Base-by-base conservation (phyloP, 2,113 vertebrate species). In the Mellivora capensis region DNA sequence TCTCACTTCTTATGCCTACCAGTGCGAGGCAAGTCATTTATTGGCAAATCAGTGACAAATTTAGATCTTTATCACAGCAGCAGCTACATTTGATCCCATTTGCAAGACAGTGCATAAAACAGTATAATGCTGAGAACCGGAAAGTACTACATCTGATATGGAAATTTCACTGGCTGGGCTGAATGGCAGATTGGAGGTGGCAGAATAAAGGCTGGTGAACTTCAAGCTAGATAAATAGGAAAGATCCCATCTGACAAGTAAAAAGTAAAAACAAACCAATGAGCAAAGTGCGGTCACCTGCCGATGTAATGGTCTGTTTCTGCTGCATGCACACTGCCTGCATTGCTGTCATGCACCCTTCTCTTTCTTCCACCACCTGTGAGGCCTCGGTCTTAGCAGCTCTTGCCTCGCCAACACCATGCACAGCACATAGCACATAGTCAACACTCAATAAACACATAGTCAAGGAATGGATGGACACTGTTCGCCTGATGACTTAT, bases 301-400 rank as follows among this genome's bases (percentile, higher is more conserved):
- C 8, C 1, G 49, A 8, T 6, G n/a, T 25, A 3, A 21, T 3
- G 0, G 3, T 0, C 44, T 17, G 6, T 20, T 47, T 23, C n/a
- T 27, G 0, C 0, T 0, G 47, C 5, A 2, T 0, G 39, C n/a
- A 13, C 14, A 2, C 4, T 0, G 23, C 13, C 23, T 5, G 2
- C 8, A 64, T 42, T 61, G n/a, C 71, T 6, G 0, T 4, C 54
- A 21, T 0, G 1, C 21, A n/a, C n/a, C 3, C 10, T 57, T 44
- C 44, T 77, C 59, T 61, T 31, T 18, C 18, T 15, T 9, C 37
- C 5, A 0, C 20, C 11, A 7, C 11, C 69, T 6, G 1, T 1
- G 27, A 31, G 34, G 20, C 11, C 14, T 6, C 12, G 59, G 1
- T n/a, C 34, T 64, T 6, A 9, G 21, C 1, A 42, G 23, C 29